Conservation (phyloP, 1,140 invertebrate species). For the Bombus ignitus region DNA sequence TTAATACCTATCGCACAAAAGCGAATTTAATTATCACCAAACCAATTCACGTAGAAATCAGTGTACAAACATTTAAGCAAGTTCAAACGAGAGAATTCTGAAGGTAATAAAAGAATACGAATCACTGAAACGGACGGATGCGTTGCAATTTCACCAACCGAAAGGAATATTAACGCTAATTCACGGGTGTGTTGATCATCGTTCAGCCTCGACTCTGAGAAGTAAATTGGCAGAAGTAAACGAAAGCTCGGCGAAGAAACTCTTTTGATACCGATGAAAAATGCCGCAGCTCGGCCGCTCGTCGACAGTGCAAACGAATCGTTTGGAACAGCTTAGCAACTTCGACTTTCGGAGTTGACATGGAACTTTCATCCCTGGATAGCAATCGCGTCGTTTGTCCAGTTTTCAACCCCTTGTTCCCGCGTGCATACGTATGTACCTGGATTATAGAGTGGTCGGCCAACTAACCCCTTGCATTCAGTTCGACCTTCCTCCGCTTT, state of each 20-base stretch:
- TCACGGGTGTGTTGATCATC: not conserved
- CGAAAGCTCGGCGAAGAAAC: not conserved
- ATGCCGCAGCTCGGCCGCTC: not conserved
- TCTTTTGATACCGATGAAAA: not conserved
- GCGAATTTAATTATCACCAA: not conserved
- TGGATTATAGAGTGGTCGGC: slow-evolving; percentile 38
- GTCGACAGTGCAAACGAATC: slow-evolving; percentile 1
- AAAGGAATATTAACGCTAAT: slow-evolving; percentile 1
- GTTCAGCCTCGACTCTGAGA: not conserved
- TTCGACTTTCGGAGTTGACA: slow-evolving; percentile 31
- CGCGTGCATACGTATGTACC: not conserved
- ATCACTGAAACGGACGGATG: not conserved
- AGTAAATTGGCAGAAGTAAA: slow-evolving; percentile 31
- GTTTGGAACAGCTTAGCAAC: not conserved
- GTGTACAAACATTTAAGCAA: not conserved
- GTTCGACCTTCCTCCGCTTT: not conserved
- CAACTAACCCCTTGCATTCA: not conserved
- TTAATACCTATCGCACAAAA: too few relatives aligned
- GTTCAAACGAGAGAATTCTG: not conserved
- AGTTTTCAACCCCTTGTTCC: not conserved
- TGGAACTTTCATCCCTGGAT: slow-evolving; percentile 41
- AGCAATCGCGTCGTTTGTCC: slow-evolving; percentile 33
- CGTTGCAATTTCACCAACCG: not conserved
- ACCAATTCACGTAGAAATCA: not conserved
- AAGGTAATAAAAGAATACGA: not conserved